Base-by-base conservation (phyloP, 2,113 vertebrate species). In the Nothobranchius kuhntae region DNA sequence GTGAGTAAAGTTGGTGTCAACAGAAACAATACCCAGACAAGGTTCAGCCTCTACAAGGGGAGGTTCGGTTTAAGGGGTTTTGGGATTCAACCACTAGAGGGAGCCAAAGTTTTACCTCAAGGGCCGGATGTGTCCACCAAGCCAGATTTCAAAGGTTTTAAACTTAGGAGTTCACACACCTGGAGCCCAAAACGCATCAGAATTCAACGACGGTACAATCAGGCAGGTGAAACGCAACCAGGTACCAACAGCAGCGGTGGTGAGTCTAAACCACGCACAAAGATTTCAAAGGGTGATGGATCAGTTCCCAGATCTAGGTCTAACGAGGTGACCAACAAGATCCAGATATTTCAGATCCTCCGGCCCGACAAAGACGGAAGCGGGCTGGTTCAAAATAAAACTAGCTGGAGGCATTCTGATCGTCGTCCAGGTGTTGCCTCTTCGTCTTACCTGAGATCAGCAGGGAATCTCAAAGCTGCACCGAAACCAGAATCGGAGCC, bases 81-180 rank as follows among this genome's bases (percentile, higher is more conserved):
- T 0, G n/a, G 13, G 3, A 9, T 26, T 64, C 69, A 0, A 47
- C 69, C 83, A 71, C 69, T 56, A 0, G 77, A 86, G 77, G 81
- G 77, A 64, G 71, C 65, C 75, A 77, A 64, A 65, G 1, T 67
- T 59, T 65, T 9, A 75, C 11, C 52, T 11, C 14, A 5, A 35
- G 30, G 24, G 12, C 17, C n/a, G 13, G 40, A 64, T 0, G 51
- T 52, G 13, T 26, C 67, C 36, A 42, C 50, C 13, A 50, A 69
- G 13, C 59, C 15, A 10, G 54, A 10, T 44, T 69, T 73, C 0
- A 15, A 53, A 38, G 24, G 30, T 24, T 65, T 75, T 9, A 53
- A 72, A 30, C 13, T 10, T 0, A 26, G 3, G 15, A 9, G n/a
- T 12, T 44, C 26, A 10, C 65, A 68, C 1, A 17, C 57, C 60